Base-by-base conservation (phyloP, 2,797 vertebrate species). In the Lacerta viridis region DNA sequence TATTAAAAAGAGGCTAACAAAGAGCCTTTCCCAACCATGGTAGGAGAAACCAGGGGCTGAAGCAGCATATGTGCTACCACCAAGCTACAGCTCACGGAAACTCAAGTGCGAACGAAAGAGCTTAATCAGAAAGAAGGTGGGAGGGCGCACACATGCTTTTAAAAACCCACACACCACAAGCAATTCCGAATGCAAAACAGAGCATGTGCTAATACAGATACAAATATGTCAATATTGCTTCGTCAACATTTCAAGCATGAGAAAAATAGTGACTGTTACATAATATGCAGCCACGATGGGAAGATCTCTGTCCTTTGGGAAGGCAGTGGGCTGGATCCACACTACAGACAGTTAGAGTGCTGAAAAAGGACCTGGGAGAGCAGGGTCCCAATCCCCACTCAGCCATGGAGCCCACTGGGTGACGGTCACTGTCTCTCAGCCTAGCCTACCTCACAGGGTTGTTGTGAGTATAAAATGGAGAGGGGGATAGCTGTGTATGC, bases 211-310 rank as follows among this genome's bases (percentile, higher is more conserved):
- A 74, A 39, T 25, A 72, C n/a, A 59, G n/a, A 75, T 75, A 59
- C 71, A 84, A 84, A 84, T 75, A 84, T 84, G 55, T 75, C 71
- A 84, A 74, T 84, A 61, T 61, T 75, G 25, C 50, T 84, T 50
- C 59, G 27, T 17, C 72, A 43, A 64, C 6, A 41, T 85, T 85
- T 85, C 83, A 64, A 36, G 59, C 36, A 61, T 41, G 72, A 76
- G 39, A 64, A 85, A 84, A 85, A 11, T 41, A 41, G 33, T 68
- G 41, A n/a, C 68, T 55, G 41, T 76, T 75, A 61, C 17, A 17
- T 64, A 85, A 85, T 46, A 75, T 59, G 50, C 33, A 74, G 50
- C 55, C 36, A 41, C 33, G 17, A 20, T 85, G 25, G 55, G 61
- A 76, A 75, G 27, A 61, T 29, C 13, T 29, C 20, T 7, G 59